A percentile compares a stretch with the other conserved stretches of the same genome.
Evolutionary conservation across 2,888 invertebrate species (phyloP).

Genomic region (Drosophila infuscata): DNA sequence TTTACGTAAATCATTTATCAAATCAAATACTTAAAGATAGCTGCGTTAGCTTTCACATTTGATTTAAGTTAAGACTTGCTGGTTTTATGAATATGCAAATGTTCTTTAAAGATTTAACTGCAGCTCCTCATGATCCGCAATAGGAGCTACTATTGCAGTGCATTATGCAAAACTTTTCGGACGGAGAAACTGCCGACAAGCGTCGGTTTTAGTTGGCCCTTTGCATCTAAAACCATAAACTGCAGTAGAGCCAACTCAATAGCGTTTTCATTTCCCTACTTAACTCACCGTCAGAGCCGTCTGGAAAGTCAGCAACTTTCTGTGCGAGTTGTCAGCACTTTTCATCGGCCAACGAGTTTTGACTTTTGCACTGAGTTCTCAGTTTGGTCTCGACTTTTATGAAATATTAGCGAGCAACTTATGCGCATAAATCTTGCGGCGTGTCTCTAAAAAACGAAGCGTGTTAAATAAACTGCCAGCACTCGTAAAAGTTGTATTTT

Average conservation of each 20-base stretch:
- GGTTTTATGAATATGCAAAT: constrained; percentile 20
- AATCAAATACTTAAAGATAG: not conserved
- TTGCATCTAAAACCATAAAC: constrained; percentile 50
- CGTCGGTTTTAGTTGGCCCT: constrained; percentile 14
- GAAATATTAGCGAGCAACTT: constrained; percentile 77
- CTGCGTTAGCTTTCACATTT: not conserved
- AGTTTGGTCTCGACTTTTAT: constrained; percentile 66
- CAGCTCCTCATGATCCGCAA: constrained; percentile 22
- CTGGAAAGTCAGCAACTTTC: constrained; percentile 77
- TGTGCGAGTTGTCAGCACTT: constrained; percentile 75
- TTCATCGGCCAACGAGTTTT: constrained; percentile 54
- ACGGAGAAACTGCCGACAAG: constrained; percentile 30
- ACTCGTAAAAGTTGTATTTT: constrained; percentile 42
- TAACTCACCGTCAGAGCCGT: constrained; percentile 47
- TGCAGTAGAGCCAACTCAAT: constrained; percentile 47
- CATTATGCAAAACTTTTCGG: constrained; percentile 68
- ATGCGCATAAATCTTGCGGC: constrained; percentile 76
- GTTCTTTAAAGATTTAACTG: constrained; percentile 10
- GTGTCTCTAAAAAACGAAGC: constrained; percentile 36
- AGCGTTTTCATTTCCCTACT: constrained; percentile 47
- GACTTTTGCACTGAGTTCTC: constrained; percentile 39
- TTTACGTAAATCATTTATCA: not conserved
- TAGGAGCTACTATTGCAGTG: constrained; percentile 54
- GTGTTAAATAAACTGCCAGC: constrained; percentile 62
- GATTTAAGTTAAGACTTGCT: not conserved